Evolutionary conservation across 2,113 vertebrate species (phyloP), one percentile per base, ranked within the genome.

Genomic region (Jaculus jaculus): DNA sequence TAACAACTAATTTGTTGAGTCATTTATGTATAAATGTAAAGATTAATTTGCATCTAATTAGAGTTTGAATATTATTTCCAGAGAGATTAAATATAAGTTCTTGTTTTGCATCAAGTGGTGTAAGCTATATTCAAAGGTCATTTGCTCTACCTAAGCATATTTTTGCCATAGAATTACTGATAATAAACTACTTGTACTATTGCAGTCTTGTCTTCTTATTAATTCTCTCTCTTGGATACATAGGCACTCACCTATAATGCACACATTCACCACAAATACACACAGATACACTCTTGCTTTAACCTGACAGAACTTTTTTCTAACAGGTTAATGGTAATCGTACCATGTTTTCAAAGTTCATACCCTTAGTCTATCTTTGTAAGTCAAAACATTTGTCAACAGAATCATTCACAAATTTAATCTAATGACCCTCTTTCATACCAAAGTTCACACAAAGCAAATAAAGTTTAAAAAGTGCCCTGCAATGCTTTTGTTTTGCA

Each of bases 21-120:
- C 86, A 96, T 51, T 95, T 97, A 81, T 75, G 30, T 96, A 90
- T 93, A 65, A 72, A 97, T 96, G 80, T 91, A 26, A n/a, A 91
- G 32, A 87, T 60, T 74, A 58, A 75, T 94, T 92, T 63, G 21
- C 73, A 80, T 69, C 7, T 61, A 91, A 66, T 30, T 54, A 72
- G 42, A 28, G 73, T 63, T 89, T 77, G 72, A 94, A 89, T 94
- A 91, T 88, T 82, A 51, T 81, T 91, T 88, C 17, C 80, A 91
- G n/a, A 79, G 8, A 28, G 91, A 72, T 91, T 93, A 83, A 89
- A 78, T 75, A 30, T 3, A 89, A 93, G 92, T 68, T 12, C 30
- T 84, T 42, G 11, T 79, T 81, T 69, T 75, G 1, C 4, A 2
- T 21, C 61, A 37, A 84, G 15, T 84, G n/a, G 11, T 13, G 74